phyloP scores from a whole-genome alignment of 2,113 vertebrate genomes.

The Notothenia rossii region DNA sequence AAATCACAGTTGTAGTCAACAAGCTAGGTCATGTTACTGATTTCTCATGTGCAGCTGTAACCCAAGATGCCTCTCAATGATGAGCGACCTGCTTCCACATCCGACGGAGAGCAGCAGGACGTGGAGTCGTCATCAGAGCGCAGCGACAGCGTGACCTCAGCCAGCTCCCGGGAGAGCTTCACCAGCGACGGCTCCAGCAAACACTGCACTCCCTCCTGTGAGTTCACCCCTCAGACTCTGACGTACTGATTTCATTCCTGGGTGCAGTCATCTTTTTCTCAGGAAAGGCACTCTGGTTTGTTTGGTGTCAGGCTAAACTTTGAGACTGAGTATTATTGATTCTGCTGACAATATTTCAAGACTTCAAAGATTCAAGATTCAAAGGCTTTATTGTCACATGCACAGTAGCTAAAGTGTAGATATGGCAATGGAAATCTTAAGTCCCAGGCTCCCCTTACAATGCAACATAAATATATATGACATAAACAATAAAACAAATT shows the following conservation, averaged over 20 bases:
- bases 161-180: slow-evolving; percentile 91
- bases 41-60: slow-evolving; percentile 47
- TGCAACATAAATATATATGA: too few species aligned
- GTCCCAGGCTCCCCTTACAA: too few species aligned
- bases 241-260: neutral
- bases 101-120: slow-evolving; percentile 87
- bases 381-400: too few species aligned
- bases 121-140: slow-evolving; percentile 87
- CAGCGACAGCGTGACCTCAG: slow-evolving; percentile 87
- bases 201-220: slow-evolving; percentile 91
- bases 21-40: neutral
- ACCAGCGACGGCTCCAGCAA: slow-evolving; percentile 93
- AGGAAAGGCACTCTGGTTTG: neutral
- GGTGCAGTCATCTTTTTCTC: neutral
- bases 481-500: too few species aligned
- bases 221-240: slow-evolving; percentile 60
- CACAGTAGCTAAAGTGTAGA: too few species aligned
- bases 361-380: neutral
- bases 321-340: neutral
- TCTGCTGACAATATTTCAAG: neutral
- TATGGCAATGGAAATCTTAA: too few species aligned
- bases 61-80: slow-evolving; percentile 90
- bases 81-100: slow-evolving; percentile 81
- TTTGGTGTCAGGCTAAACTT: neutral
- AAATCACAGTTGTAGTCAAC: neutral